Percentiles rank a stretch among this genome's conserved stretches.
These are phyloP conservation scores for Potorous gilbertii DNA, from an alignment of 2,797 vertebrate genomes.

Conservation along the genomic window DNA sequence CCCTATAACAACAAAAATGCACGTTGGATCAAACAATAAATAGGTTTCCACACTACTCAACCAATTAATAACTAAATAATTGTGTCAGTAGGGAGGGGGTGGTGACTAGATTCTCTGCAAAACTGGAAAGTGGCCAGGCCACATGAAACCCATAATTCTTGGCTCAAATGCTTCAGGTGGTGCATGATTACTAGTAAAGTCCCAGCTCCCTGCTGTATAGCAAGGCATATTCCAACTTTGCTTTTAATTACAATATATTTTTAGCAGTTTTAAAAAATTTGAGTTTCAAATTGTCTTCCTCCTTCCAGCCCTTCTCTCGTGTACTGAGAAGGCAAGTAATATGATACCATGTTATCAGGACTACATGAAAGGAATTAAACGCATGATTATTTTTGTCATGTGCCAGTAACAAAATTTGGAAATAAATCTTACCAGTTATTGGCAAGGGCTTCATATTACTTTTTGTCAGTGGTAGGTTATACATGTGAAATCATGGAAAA, in stretches of 20 bases:
- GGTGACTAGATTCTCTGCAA: neutral
- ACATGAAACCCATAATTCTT: neutral
- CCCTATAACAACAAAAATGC: neutral
- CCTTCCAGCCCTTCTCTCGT: too few species aligned
- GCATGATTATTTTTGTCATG: too few species aligned
- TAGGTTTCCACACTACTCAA: neutral
- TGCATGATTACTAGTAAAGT: neutral
- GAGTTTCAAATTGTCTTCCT: neutral
- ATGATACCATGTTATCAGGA: too few species aligned
- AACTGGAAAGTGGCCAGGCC: neutral
- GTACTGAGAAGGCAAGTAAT: neutral
- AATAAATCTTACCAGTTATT: too few species aligned
- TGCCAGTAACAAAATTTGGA: too few species aligned
- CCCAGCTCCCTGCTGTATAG: neutral
- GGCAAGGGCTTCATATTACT: too few species aligned
- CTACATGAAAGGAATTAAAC: too few species aligned
- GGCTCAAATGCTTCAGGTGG: neutral
- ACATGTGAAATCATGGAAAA: too few species aligned
- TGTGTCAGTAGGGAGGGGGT: neutral
- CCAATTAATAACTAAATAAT: neutral
- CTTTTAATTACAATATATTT: neutral
- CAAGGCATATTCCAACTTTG: neutral
- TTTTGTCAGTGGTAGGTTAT: too few species aligned
- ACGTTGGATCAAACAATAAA: neutral
- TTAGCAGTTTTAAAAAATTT: neutral